Conservation (phyloP, 2,113 vertebrate genomes). For the Chunga burmeisteri region DNA sequence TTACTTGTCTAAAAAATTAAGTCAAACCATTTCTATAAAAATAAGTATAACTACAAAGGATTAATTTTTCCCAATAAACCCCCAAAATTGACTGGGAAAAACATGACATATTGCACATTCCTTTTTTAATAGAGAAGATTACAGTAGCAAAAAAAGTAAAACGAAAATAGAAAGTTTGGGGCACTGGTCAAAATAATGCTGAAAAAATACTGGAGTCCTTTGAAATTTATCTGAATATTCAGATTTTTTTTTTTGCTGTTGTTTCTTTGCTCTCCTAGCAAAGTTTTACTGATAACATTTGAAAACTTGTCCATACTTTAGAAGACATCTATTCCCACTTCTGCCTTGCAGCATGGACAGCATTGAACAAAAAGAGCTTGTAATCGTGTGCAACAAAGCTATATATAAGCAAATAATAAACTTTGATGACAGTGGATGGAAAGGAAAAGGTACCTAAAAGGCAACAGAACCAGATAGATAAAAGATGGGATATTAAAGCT, state of each 20-base stretch:
- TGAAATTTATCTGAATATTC: background rate
- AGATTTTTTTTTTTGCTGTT: background rate
- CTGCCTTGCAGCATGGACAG: background rate
- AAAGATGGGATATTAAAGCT: background rate
- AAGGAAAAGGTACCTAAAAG: background rate
- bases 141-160: background rate
- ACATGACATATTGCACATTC: background rate
- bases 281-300: background rate
- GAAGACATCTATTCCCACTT: background rate
- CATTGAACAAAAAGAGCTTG: background rate
- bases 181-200: background rate
- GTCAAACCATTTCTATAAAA: background rate
- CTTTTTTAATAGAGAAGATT: background rate
- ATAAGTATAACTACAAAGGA: background rate
- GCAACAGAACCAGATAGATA: background rate
- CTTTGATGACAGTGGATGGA: background rate
- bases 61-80: background rate
- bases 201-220: background rate
- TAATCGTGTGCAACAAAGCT: background rate
- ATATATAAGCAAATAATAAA: background rate
- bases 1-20: background rate
- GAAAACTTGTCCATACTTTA: background rate
- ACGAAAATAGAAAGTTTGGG: background rate
- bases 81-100: background rate
- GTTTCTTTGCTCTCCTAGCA: background rate